Evolutionary conservation across 2,113 vertebrate genomes (phyloP).

Genomic region (Climacteris rufus): DNA sequence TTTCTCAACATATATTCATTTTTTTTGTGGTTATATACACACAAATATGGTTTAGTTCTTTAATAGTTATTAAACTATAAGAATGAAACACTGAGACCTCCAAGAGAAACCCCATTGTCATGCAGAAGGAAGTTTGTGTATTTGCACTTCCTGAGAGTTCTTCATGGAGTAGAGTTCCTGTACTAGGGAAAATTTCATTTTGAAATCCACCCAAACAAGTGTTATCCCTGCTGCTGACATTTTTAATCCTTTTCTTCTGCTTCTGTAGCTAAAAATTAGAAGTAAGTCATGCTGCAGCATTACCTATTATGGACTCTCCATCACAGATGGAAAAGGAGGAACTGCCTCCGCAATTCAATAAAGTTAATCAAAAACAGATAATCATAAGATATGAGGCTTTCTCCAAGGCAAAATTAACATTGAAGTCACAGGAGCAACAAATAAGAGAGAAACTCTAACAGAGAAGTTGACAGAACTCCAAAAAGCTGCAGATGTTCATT

Average conservation of each 20-base stretch:
- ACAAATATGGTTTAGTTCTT: background rate
- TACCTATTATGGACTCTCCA: background rate
- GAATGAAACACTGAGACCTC: background rate
- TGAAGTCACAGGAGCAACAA: background rate
- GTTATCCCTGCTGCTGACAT: background rate
- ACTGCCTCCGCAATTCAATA: constrained; percentile 21
- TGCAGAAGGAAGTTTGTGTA: background rate
- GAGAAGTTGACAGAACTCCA: background rate
- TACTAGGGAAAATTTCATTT: background rate
- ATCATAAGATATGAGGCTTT: background rate
- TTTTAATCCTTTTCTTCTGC: background rate
- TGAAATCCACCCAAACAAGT: background rate
- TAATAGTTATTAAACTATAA: background rate
- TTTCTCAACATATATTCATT: background rate
- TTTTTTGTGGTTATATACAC: background rate
- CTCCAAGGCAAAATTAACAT: background rate
- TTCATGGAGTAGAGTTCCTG: background rate
- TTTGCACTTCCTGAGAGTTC: background rate
- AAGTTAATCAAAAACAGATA: constrained; percentile 29
- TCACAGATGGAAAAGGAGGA: constrained; percentile 3
- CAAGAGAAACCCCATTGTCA: background rate
- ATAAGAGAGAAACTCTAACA: background rate
- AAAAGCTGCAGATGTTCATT: background rate
- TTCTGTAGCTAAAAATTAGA: background rate
- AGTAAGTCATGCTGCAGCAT: constrained; percentile 18